Conservation (phyloP, 2,113 vertebrate genomes). For the Dermatemys mawii region DNA sequence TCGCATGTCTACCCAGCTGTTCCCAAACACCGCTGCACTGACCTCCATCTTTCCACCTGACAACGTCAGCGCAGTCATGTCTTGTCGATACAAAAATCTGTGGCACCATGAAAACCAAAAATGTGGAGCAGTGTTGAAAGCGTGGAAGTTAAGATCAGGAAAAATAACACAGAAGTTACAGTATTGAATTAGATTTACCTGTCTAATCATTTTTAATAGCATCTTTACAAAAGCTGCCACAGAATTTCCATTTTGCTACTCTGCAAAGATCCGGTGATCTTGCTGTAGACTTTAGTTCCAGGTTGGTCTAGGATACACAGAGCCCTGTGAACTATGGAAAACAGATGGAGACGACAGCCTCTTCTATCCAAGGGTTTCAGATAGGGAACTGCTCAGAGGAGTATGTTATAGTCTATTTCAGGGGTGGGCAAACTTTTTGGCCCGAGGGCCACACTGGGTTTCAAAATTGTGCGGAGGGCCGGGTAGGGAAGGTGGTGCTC, state of each 20-base stretch:
- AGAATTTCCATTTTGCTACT: background rate
- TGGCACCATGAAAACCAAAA: background rate
- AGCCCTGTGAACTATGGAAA: background rate
- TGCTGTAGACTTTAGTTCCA: background rate
- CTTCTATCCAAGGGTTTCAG: background rate
- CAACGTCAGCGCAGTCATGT: background rate
- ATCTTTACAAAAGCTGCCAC: too few relatives aligned
- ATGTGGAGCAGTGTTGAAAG: background rate
- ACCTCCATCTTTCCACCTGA: background rate
- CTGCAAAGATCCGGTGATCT: background rate
- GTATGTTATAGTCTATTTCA: too few relatives aligned
- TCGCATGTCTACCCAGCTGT: background rate
- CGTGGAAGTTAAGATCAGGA: background rate
- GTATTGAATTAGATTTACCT: background rate
- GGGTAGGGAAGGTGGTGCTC: too few relatives aligned
- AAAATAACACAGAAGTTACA: background rate
- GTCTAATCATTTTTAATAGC: too few relatives aligned
- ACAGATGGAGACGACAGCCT: background rate
- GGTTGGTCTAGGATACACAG: background rate
- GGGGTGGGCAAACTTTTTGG: too few relatives aligned
- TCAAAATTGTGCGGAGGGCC: too few relatives aligned
- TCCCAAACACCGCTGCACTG: constrained; percentile 7
- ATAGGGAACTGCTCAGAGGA: background rate
- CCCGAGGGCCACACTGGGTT: too few relatives aligned
- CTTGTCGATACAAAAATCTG: constrained; percentile 35